Percentiles rank a stretch among this genome's conserved stretches.
phyloP scores from a whole-genome alignment of 2,113 vertebrate species.

The Pica pica region DNA sequence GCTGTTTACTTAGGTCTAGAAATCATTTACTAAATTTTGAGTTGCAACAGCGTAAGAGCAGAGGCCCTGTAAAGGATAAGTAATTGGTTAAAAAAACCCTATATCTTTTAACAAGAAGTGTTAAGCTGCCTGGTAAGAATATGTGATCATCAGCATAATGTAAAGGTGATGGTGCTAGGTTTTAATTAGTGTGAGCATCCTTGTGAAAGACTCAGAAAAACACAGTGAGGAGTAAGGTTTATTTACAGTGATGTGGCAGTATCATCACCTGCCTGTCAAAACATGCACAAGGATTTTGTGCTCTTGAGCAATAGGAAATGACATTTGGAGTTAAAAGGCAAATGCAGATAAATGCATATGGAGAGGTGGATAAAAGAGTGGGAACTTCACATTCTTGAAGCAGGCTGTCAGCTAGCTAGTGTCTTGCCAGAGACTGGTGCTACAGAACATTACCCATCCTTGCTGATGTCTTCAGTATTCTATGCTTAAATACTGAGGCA shows the following conservation, averaged over 20 bases:
- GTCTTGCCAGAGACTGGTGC: neutral
- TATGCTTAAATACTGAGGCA: neutral
- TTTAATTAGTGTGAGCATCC: neutral
- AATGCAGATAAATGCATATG: neutral
- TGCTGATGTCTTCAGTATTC: neutral
- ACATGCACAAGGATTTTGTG: neutral
- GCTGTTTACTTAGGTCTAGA: neutral
- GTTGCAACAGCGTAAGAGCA: neutral
- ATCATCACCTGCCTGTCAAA: neutral
- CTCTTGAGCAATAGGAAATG: neutral
- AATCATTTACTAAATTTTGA: neutral
- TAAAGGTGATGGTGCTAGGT: neutral
- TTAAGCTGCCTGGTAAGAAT: neutral
- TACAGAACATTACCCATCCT: neutral
- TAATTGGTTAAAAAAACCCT: neutral
- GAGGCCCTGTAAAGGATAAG: neutral
- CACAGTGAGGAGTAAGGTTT: neutral
- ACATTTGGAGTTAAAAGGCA: neutral
- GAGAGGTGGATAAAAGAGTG: neutral
- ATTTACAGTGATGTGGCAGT: neutral
- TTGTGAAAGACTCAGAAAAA: neutral
- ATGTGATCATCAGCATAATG: neutral
- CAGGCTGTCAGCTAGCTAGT: neutral
- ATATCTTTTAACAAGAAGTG: neutral
- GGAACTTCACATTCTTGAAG: neutral